Evolutionary conservation across 2,797 vertebrate species (phyloP).

Genomic region (Otus scops): DNA sequence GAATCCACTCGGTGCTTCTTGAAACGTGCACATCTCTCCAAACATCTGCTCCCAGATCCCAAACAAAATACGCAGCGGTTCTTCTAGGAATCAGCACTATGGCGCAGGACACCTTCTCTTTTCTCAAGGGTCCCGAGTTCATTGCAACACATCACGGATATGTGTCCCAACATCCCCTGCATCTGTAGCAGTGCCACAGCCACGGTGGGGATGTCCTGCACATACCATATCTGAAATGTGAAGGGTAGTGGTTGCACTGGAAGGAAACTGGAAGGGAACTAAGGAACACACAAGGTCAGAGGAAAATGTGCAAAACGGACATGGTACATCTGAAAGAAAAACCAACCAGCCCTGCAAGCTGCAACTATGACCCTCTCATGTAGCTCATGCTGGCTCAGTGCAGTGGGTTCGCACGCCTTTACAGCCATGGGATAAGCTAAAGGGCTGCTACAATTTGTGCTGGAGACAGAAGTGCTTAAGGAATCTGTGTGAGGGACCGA

Average conservation of each 20-base stretch:
- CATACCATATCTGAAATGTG: not conserved
- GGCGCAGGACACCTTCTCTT: not conserved
- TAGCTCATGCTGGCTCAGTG: not conserved
- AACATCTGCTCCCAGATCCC: not conserved
- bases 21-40: not conserved
- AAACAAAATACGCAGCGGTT: not conserved
- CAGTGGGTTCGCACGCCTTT: not conserved
- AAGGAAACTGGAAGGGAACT: not conserved
- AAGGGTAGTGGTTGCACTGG: not conserved
- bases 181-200: not conserved
- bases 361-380: not conserved
- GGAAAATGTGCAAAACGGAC: not conserved
- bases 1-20: not conserved
- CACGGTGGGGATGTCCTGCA: rapidly evolving
- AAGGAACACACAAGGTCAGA: not conserved
- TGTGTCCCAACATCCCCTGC: not conserved
- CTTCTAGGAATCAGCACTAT: not conserved
- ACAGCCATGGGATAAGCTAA: not conserved
- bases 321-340: not conserved
- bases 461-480: not conserved
- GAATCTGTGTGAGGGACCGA: not conserved
- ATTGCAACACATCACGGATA: rapidly evolving
- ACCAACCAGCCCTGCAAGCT: not conserved
- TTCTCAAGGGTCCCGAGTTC: not conserved
- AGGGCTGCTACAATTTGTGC: not conserved